Evolutionary conservation across 1,140 invertebrate species (phyloP).

Genomic region (Pseudomyrmex sp.): DNA sequence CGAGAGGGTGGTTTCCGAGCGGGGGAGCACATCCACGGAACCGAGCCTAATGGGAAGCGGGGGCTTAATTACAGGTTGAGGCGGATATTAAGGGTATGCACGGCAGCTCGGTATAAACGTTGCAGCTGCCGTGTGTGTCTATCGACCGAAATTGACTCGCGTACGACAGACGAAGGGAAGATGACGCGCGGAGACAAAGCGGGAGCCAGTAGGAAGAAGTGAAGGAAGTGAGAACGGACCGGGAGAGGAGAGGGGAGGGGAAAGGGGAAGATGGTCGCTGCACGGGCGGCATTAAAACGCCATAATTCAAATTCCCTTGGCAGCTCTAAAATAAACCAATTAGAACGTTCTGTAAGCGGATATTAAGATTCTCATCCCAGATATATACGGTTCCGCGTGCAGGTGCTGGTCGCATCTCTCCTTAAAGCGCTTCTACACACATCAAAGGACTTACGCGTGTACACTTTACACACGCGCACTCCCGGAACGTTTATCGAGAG

Average conservation of each 20-base stretch:
- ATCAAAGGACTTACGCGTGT: conserved; percentile 42
- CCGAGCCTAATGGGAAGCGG: conserved; percentile 72
- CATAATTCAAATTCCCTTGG: conserved; percentile 67
- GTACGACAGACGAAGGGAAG: conserved; percentile 41
- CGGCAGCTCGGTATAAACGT: conserved; percentile 73
- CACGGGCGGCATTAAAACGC: conserved; percentile 64
- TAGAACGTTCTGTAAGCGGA: conserved; percentile 60
- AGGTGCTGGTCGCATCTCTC: conserved; percentile 1
- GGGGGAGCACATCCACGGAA: conserved; percentile 61
- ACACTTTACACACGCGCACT: conserved; percentile 44
- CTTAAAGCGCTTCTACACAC: conserved; percentile 11
- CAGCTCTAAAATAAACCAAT: conserved; percentile 71
- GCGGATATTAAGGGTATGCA: conserved; percentile 76
- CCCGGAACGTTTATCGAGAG: conserved; percentile 30
- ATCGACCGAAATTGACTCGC: conserved; percentile 73
- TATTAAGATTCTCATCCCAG: conserved; percentile 67
- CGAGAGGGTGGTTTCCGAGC: conserved; percentile 35
- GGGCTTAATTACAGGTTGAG: conserved; percentile 72
- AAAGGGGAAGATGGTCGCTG: conserved; percentile 21
- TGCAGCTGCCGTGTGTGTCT: conserved; percentile 71
- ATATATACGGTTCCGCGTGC: conserved; percentile 24
- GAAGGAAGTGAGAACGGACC: not conserved
- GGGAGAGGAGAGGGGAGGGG: not conserved
- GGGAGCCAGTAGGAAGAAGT: not conserved
- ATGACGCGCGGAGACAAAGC: conserved; percentile 22